phyloP scores from a whole-genome alignment of 2,888 invertebrate genomes.

The Rhagonycha fulva region DNA sequence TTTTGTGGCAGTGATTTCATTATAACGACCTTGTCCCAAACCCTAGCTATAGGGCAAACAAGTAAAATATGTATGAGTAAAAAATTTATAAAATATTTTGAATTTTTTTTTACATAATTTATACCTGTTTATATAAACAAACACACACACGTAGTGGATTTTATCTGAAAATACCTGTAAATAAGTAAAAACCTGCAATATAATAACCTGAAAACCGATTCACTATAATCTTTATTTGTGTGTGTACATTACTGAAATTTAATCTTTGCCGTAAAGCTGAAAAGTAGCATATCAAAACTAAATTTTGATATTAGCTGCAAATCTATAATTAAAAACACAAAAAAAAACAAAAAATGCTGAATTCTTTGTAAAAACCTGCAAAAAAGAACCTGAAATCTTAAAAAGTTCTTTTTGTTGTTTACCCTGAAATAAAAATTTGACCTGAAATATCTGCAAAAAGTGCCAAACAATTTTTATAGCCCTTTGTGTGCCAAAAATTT shows the following conservation, averaged over 20 bases:
- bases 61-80: conserved; percentile 45
- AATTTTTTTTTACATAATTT: conserved; percentile 18
- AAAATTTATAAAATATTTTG: conserved; percentile 27
- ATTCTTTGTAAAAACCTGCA: conserved; percentile 21
- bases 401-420: conserved; percentile 12
- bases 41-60: conserved; percentile 57
- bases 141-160: conserved; percentile 22
- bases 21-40: conserved; percentile 48
- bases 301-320: conserved; percentile 26
- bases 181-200: conserved; percentile 18
- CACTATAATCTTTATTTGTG: conserved; percentile 14
- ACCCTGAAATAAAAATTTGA: conserved; percentile 22
- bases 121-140: conserved; percentile 13
- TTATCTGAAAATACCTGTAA: conserved; percentile 32
- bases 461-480: neutral
- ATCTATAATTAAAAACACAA: conserved; percentile 7
- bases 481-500: neutral
- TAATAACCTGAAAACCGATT: conserved; percentile 31
- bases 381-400: conserved; percentile 15
- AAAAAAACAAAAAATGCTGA: conserved; percentile 15
- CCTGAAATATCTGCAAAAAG: conserved; percentile 21
- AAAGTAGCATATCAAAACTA: conserved; percentile 17
- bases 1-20: conserved; percentile 41
- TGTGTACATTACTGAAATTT: conserved; percentile 6
- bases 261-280: conserved; percentile 28